Percentiles rank a stretch among this genome's conserved stretches.
phyloP scores from a whole-genome alignment of 2,888 invertebrate species.

The Campoletis raptor region DNA sequence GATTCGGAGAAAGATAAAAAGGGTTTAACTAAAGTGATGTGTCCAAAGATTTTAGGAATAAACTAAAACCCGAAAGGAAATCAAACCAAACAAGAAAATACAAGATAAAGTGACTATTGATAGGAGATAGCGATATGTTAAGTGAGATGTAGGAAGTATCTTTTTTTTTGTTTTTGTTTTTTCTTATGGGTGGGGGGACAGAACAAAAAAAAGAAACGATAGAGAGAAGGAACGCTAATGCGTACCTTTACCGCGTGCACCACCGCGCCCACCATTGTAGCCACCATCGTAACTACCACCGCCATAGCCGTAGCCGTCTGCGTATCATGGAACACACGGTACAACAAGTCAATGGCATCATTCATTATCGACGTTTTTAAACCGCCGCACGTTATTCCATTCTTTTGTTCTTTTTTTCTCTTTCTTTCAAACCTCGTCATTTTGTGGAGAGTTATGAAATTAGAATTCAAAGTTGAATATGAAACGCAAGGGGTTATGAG shows the following conservation, averaged over 20 bases:
- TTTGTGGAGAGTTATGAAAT: background rate
- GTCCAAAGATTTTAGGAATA: background rate
- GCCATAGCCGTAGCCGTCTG: constrained; percentile 92
- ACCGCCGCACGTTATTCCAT: constrained; percentile 47
- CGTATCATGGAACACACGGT: constrained; percentile 84
- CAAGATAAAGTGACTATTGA: constrained; percentile 29
- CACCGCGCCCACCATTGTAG: constrained; percentile 94
- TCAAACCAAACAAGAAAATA: constrained; percentile 32
- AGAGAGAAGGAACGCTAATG: constrained; percentile 84
- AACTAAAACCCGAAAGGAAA: constrained; percentile 18
- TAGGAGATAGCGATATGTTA: constrained; percentile 2
- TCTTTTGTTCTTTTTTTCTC: constrained; percentile 40
- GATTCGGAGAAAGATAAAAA: constrained; percentile 52
- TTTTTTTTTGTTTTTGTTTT: background rate
- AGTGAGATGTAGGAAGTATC: constrained; percentile 10
- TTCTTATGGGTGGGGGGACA: constrained; percentile 17
- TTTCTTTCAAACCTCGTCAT: background rate
- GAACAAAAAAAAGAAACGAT: constrained; percentile 73
- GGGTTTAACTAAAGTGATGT: background rate
- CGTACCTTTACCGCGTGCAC: constrained; percentile 95
- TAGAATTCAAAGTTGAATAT: background rate
- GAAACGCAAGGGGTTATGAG: constrained; percentile 1
- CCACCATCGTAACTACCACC: constrained; percentile 95
- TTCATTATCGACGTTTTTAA: constrained; percentile 75
- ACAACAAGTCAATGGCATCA: constrained; percentile 80